These are phyloP conservation scores for Ctenopoma multispine DNA, from an alignment of 2,797 vertebrate genomes.

Conservation along the genomic window DNA sequence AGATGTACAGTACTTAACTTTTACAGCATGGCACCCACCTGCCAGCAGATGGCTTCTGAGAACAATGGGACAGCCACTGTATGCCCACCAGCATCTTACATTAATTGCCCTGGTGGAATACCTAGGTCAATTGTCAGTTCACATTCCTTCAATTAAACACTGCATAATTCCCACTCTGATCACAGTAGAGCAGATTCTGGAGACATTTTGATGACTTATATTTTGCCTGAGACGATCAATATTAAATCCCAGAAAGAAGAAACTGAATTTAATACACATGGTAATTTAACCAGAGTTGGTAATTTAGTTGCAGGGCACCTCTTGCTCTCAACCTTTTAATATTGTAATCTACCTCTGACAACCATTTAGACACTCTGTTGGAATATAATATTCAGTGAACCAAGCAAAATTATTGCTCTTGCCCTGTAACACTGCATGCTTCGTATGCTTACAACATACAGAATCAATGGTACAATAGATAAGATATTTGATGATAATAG, in stretches of 20 bases:
- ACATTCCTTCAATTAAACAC: conserved; percentile 40
- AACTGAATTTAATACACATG: conserved; percentile 51
- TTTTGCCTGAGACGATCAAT: conserved; percentile 52
- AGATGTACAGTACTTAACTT: conserved; percentile 9
- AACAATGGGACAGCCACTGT: conserved; percentile 16
- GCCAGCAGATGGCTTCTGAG: conserved; percentile 23
- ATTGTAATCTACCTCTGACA: conserved; percentile 46
- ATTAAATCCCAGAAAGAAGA: conserved; percentile 48
- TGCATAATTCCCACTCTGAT: conserved; percentile 9
- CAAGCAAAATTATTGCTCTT: conserved; percentile 23
- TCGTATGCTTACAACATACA: conserved; percentile 19
- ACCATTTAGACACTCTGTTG: conserved; percentile 31
- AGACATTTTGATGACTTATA: conserved; percentile 37
- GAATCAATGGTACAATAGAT: conserved; percentile 3
- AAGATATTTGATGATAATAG: conserved; percentile 6
- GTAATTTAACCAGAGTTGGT: conserved; percentile 58
- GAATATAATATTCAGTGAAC: conserved; percentile 38
- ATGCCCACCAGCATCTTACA: conserved; percentile 20
- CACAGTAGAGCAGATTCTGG: conserved; percentile 7
- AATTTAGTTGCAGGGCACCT: conserved; percentile 42
- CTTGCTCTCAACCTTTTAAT: conserved; percentile 47
- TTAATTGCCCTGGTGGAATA: conserved; percentile 29
- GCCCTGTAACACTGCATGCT: not conserved
- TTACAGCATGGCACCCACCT: conserved; percentile 8
- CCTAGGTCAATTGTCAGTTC: conserved; percentile 39